A percentile compares a stretch with the other conserved stretches of the same genome.
phyloP scores from a whole-genome alignment of 1,140 invertebrate species.

The Goniozus legneri region DNA sequence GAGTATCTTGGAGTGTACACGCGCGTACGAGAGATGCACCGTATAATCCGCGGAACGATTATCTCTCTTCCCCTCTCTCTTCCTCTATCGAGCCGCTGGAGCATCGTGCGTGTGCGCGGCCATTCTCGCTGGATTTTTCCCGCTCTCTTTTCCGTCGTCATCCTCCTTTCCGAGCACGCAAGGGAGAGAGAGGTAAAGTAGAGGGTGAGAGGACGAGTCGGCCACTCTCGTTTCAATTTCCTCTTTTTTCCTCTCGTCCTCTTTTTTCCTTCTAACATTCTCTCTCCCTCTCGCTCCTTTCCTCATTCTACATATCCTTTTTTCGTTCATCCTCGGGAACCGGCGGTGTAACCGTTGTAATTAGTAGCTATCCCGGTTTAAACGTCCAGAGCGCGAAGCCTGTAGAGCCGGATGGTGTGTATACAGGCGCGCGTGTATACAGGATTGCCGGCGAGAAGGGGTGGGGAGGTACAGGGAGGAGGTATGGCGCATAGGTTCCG shows the following conservation, averaged over 20 bases:
- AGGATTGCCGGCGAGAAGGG: conserved; percentile 6
- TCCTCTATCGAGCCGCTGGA: too few species aligned
- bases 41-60: conserved; percentile 27
- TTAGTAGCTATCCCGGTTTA: conserved; percentile 30
- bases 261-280: conserved; percentile 1
- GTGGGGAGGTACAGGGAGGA: neutral
- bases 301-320: neutral
- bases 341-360: conserved; percentile 31
- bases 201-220: too few species aligned
- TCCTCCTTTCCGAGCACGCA: conserved; percentile 8
- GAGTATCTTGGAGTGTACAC: neutral
- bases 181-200: too few species aligned
- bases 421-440: too few species aligned
- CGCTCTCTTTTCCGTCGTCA: conserved; percentile 21
- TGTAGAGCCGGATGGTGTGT: too few species aligned
- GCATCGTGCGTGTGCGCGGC: conserved; percentile 26
- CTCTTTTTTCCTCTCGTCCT: neutral
- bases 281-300: neutral
- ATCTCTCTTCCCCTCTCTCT: conserved; percentile 22
- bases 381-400: neutral
- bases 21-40: neutral
- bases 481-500: too few species aligned
- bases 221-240: too few species aligned
- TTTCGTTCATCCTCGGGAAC: conserved; percentile 22
- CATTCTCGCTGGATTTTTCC: conserved; percentile 31